Conservation (phyloP, 2,797 vertebrate genomes). For the Chaetodon trifasciatus region DNA sequence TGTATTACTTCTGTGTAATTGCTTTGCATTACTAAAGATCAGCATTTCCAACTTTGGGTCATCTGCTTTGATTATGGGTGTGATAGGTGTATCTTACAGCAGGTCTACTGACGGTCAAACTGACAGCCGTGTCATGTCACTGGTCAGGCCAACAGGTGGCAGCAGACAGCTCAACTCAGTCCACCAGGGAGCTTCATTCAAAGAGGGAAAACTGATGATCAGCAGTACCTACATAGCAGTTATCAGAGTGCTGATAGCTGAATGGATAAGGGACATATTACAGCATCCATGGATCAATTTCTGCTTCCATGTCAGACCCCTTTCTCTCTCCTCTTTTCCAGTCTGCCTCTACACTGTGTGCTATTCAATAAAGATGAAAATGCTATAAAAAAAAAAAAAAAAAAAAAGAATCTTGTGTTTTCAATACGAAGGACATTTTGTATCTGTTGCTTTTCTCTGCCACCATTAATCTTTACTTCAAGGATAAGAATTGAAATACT, state of each 20-base stretch:
- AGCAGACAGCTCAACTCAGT: conserved; percentile 75
- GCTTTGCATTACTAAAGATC: not conserved
- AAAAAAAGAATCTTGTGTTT: not conserved
- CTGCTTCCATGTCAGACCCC: not conserved
- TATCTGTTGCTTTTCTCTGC: not conserved
- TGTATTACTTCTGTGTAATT: not conserved
- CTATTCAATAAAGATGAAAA: not conserved
- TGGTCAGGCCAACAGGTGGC: conserved; percentile 80
- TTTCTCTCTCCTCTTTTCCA: not conserved
- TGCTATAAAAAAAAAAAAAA: not conserved
- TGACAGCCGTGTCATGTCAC: conserved; percentile 20
- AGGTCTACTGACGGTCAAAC: not conserved
- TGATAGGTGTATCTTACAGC: not conserved
- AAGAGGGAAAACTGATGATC: not conserved
- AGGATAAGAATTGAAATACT: accelerated
- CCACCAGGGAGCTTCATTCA: conserved; percentile 24
- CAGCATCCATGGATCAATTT: not conserved
- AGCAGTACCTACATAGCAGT: not conserved
- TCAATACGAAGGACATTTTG: not conserved
- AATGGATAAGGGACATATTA: not conserved
- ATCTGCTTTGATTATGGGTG: not conserved
- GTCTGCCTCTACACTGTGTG: not conserved
- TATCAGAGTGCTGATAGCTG: not conserved
- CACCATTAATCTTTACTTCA: not conserved
- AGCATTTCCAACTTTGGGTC: not conserved